Evolutionary conservation across 2,113 vertebrate species (phyloP), one percentile per base, ranked within the genome.

Genomic region (Pedionomus torquatus): DNA sequence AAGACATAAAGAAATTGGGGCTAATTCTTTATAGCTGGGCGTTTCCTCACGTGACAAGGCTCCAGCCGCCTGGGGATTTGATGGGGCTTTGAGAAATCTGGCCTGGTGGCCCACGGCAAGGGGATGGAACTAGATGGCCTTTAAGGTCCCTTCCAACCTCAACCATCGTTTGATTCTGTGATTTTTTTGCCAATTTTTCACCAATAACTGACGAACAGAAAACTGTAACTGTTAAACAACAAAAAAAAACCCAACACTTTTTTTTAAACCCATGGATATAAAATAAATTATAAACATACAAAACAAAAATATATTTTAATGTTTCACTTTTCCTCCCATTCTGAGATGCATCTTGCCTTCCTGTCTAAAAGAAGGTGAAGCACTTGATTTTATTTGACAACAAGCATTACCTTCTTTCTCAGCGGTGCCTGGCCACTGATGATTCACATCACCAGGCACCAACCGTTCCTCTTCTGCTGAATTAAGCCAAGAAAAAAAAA

Each of bases 311-410:
- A 11, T 1, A 17, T 24, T 33, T 24, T 17, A 57, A 5, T 13
- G 33, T 13, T 81, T 87, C n/a, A 17, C 8, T 6, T 52, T 33
- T 54, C 16, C 46, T 54, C 21, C 49, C 46, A 25, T 28, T 49
- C 49, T 82, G 39, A 74, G 51, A 17, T 20, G 7, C 15, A 31
- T 5, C 31, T 21, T 33, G 5, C 24, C 61, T 25, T 65, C 52
- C 28, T 57, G 15, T 41, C 80, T 20, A 11, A 75, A 80, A 55
- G 25, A 41, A 70, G 3, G 43, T 5, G 3, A 87, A 25, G 23
- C 24, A 33, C 43, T 51, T 0, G 0, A 8, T 16, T 30, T 4
- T 51, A 28, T 44, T 9, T 39, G 26, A n/a, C 51, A 64, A 58
- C 2, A 77, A 81, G 49, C 71, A 51, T 4, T 2, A 4, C 9